Percentiles rank a stretch among this genome's conserved stretches.
Conservation (phyloP, 2,888 invertebrate species). For the Acrocyrtus sp. region DNA sequence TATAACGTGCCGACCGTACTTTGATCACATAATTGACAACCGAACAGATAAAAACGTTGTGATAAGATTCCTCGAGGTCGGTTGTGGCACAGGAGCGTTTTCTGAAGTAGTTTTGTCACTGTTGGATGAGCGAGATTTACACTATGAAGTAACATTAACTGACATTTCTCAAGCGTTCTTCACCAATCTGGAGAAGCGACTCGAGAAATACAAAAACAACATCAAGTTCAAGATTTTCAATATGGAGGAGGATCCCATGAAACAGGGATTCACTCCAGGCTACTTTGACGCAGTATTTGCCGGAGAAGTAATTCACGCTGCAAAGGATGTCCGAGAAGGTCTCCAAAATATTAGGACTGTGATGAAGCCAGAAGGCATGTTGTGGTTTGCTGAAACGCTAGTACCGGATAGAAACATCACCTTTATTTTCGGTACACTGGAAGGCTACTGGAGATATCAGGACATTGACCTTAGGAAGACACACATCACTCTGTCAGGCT, state of each 20-base stretch:
- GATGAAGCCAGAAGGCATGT: conserved; percentile 16
- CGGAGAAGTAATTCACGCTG: conserved; percentile 45
- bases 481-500: conserved; percentile 24
- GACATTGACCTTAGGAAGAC: conserved; percentile 29
- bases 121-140: conserved; percentile 15
- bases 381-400: conserved; percentile 33
- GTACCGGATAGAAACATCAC: conserved; percentile 31
- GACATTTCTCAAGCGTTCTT: conserved; percentile 47
- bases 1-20: background rate
- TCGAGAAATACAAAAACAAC: conserved; percentile 33
- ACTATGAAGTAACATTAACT: conserved; percentile 26
- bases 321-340: conserved; percentile 24
- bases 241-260: conserved; percentile 47
- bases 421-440: conserved; percentile 43
- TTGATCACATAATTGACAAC: conserved; percentile 1
- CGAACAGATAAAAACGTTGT: background rate
- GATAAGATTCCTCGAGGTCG: conserved; percentile 30
- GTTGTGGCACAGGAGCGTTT: conserved; percentile 37
- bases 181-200: conserved; percentile 26
- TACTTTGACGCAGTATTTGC: conserved; percentile 39
- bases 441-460: conserved; percentile 50
- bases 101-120: conserved; percentile 16
- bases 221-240: conserved; percentile 40
- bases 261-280: conserved; percentile 46
- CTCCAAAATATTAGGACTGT: conserved; percentile 23